A percentile compares a stretch with the other conserved stretches of the same genome.
These are phyloP conservation scores for Zoroaster sp. DNA, from an alignment of 53 echinoderm and acorn worm genomes.

Conservation along the genomic window DNA sequence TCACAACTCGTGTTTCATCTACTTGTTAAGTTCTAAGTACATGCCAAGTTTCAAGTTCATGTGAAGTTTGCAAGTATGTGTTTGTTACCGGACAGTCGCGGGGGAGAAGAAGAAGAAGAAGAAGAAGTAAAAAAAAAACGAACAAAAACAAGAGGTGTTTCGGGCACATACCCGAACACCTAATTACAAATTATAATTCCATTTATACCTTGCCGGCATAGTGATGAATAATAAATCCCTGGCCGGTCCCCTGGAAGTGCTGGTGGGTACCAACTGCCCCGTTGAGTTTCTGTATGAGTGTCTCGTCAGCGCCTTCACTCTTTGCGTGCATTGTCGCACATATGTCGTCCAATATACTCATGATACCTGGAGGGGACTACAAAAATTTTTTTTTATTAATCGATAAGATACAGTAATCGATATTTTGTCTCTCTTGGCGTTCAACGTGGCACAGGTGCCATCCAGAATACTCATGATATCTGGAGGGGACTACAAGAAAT, in stretches of 20 bases:
- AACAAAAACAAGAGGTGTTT: too few species aligned
- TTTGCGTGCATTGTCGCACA: conserved; percentile 99
- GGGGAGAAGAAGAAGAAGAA: too few species aligned
- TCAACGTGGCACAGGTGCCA: background rate
- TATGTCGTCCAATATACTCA: conserved; percentile 95
- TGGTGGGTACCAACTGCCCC: conserved; percentile 84
- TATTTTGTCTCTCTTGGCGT: background rate
- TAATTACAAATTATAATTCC: too few species aligned
- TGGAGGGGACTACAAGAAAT: background rate
- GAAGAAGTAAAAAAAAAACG: too few species aligned
- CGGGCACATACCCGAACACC: too few species aligned
- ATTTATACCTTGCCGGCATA: conserved; percentile 90
- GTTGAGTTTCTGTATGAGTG: conserved; percentile 84
- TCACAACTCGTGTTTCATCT: too few species aligned
- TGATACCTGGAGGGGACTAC: conserved; percentile 86
- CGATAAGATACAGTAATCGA: too few species aligned
- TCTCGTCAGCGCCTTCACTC: conserved; percentile 87
- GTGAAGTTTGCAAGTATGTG: too few species aligned
- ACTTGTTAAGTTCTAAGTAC: too few species aligned
- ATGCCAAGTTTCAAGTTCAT: too few species aligned
- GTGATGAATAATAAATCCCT: conserved; percentile 90
- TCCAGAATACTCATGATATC: background rate
- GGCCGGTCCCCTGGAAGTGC: conserved; percentile 77
- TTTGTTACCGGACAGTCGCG: too few species aligned
- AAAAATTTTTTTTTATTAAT: too few species aligned